Evolutionary conservation across 1,140 invertebrate genomes (phyloP).

Genomic region (Drosophila nannoptera): DNA sequence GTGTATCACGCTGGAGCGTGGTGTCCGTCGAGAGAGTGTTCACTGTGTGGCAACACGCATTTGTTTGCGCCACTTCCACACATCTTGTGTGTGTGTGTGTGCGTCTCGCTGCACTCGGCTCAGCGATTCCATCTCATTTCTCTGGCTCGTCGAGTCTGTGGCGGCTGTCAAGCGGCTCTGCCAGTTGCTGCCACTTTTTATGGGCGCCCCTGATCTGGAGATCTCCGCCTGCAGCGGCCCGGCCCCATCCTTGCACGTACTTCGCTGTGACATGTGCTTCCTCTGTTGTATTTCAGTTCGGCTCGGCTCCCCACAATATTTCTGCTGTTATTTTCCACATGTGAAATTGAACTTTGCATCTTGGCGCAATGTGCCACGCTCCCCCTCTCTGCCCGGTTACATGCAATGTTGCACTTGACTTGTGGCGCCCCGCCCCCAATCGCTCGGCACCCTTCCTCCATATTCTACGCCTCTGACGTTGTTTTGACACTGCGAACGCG

Average conservation of each 20-base stretch:
- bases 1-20: too few species aligned
- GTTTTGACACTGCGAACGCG: conserved; percentile 73
- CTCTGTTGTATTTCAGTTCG: conserved; percentile 63
- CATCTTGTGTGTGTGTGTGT: neutral
- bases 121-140: conserved; percentile 33
- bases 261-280: conserved; percentile 70
- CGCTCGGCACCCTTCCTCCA: conserved; percentile 17
- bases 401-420: conserved; percentile 62
- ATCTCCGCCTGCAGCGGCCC: conserved; percentile 6
- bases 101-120: conserved; percentile 18
- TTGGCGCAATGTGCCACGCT: conserved; percentile 59
- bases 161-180: conserved; percentile 59
- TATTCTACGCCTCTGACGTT: conserved; percentile 57
- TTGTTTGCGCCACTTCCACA: conserved; percentile 5
- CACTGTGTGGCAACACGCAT: neutral
- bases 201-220: conserved; percentile 8
- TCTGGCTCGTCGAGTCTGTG: conserved; percentile 22
- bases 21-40: too few species aligned
- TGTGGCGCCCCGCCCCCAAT: conserved; percentile 56
- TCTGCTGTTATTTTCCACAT: conserved; percentile 70
- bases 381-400: neutral
- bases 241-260: conserved; percentile 54
- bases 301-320: conserved; percentile 40
- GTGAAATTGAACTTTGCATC: conserved; percentile 77
- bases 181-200: conserved; percentile 52